Evolutionary conservation across 2,113 vertebrate genomes (phyloP).

Genomic region (Etheostoma spectabile): DNA sequence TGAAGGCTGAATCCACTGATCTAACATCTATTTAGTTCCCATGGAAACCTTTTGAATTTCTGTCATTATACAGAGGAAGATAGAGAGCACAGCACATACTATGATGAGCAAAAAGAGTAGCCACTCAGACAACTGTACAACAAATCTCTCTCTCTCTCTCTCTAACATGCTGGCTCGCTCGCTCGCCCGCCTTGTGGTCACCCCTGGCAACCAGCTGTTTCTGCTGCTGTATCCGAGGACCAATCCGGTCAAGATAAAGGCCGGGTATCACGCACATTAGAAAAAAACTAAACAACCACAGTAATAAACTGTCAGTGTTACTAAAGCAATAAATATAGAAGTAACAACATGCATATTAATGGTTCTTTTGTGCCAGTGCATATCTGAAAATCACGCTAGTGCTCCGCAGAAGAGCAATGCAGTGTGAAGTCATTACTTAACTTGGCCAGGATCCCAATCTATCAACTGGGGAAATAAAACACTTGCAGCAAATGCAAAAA

Average conservation of each 20-base stretch:
- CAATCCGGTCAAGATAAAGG: constrained; percentile 10
- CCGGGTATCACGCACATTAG: not conserved
- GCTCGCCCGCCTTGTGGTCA: constrained; percentile 58
- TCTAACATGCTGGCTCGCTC: not conserved
- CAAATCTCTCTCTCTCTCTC: constrained; percentile 15
- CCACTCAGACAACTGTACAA: constrained; percentile 16
- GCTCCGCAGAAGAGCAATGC: constrained; percentile 47
- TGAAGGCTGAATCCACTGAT: constrained; percentile 15
- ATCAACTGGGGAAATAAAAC: constrained; percentile 46
- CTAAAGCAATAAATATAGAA: constrained; percentile 59
- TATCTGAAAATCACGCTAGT: constrained; percentile 59
- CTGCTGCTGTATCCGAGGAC: constrained; percentile 38
- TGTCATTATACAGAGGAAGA: constrained; percentile 4
- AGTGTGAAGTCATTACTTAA: constrained; percentile 62
- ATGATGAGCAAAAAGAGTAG: not conserved
- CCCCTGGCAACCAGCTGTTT: constrained; percentile 70
- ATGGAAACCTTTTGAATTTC: constrained; percentile 68
- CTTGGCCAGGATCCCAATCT: constrained; percentile 68
- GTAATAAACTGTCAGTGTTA: constrained; percentile 56
- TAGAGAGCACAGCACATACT: not conserved
- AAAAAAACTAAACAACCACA: constrained; percentile 14
- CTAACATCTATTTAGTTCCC: constrained; percentile 71
- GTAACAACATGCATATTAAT: constrained; percentile 71
- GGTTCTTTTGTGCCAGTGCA: constrained; percentile 57
- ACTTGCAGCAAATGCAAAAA: constrained; percentile 51